Evolutionary conservation across 2,888 invertebrate genomes (phyloP).

Genomic region (Xestobium rufovillosum): DNA sequence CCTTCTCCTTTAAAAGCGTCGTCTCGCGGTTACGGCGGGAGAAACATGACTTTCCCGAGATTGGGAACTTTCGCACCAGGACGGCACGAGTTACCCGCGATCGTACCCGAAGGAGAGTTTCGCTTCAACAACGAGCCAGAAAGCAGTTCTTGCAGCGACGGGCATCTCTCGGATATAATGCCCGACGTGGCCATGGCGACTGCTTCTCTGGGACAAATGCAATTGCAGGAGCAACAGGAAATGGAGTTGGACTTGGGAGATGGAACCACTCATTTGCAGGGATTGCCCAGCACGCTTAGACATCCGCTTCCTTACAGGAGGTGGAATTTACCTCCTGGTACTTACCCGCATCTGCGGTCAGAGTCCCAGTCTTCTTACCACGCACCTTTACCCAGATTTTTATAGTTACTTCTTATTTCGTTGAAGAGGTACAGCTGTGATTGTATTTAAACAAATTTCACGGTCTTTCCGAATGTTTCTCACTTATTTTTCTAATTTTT

Average conservation of each 20-base stretch:
- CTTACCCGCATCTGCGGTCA: slow-evolving; percentile 33
- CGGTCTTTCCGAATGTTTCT: too few species aligned
- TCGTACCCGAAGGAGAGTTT: slow-evolving; percentile 57
- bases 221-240: slow-evolving; percentile 53
- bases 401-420: too few species aligned
- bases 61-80: slow-evolving; percentile 43
- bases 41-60: slow-evolving; percentile 58
- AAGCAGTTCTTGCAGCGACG: slow-evolving; percentile 55
- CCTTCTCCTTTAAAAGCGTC: slow-evolving; percentile 40
- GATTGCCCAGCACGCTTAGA: slow-evolving; percentile 31
- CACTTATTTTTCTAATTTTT: too few species aligned
- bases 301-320: slow-evolving; percentile 34
- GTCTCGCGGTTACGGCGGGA: slow-evolving; percentile 40
- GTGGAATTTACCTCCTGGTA: slow-evolving; percentile 36
- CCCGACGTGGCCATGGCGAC: slow-evolving; percentile 92
- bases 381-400: slow-evolving; percentile 32
- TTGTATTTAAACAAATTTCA: too few species aligned
- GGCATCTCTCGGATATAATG: slow-evolving; percentile 74
- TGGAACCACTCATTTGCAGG: slow-evolving; percentile 61
- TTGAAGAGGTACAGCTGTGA: too few species aligned
- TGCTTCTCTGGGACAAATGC: slow-evolving; percentile 61
- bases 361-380: slow-evolving; percentile 32
- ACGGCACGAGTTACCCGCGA: slow-evolving; percentile 55
- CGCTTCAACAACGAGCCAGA: slow-evolving; percentile 43
- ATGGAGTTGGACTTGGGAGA: slow-evolving; percentile 82